These are phyloP conservation scores for Macrophya alboannulata DNA, from an alignment of 2,888 invertebrate species.

Conservation along the genomic window DNA sequence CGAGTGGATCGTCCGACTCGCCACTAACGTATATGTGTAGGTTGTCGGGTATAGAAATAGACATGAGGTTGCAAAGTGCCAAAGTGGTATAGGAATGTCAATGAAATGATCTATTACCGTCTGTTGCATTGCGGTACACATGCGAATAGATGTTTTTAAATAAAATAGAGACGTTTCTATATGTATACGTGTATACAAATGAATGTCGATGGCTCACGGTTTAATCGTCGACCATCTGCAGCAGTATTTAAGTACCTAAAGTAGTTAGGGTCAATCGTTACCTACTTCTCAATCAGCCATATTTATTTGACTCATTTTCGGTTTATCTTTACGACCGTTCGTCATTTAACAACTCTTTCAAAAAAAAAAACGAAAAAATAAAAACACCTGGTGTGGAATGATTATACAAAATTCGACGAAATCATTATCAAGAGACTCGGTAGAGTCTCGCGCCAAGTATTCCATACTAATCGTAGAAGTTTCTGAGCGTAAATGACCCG, in stretches of 20 bases:
- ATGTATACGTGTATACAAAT: not conserved
- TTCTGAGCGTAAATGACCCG: not conserved
- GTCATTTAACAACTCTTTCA: not conserved
- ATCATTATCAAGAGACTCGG: too few species aligned
- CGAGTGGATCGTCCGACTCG: not conserved
- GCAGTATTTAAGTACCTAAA: not conserved
- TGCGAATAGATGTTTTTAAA: not conserved
- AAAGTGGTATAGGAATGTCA: conserved; percentile 42
- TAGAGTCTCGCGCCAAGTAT: too few species aligned
- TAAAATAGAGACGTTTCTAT: not conserved
- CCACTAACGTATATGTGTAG: not conserved
- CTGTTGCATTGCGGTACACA: not conserved
- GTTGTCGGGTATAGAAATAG: conserved; percentile 29
- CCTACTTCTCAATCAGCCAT: conserved; percentile 18
- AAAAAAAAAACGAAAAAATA: not conserved
- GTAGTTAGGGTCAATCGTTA: conserved; percentile 7
- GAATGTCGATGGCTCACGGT: not conserved
- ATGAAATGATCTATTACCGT: conserved; percentile 38
- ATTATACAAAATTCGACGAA: not conserved
- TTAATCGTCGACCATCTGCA: not conserved
- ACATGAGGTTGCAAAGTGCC: conserved; percentile 25
- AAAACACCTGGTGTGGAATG: not conserved
- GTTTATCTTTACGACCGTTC: not conserved
- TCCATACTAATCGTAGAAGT: not conserved
- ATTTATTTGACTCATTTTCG: not conserved